phyloP scores from a whole-genome alignment of 2,113 vertebrate genomes.

The Oncorhynchus clarkii region DNA sequence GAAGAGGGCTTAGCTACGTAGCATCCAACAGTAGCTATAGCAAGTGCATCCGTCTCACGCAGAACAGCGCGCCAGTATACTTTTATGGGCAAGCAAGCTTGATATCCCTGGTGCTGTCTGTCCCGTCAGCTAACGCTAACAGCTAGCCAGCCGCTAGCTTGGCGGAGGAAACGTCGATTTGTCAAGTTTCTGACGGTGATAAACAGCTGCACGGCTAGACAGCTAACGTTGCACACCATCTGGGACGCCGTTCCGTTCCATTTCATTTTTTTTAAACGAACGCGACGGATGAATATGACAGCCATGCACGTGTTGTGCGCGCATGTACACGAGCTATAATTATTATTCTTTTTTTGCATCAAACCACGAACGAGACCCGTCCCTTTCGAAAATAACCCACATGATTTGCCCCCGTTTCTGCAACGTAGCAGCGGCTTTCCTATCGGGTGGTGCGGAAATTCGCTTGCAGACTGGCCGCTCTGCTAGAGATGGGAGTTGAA shows the following conservation, averaged over 20 bases:
- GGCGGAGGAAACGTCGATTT: conserved; percentile 39
- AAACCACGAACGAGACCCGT: neutral
- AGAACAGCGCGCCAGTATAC: conserved; percentile 11
- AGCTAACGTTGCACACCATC: neutral
- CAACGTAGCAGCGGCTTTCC: neutral
- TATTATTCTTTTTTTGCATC: neutral
- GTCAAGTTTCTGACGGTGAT: conserved; percentile 9
- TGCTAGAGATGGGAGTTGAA: neutral
- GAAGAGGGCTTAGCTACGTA: too few species aligned
- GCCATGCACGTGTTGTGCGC: neutral
- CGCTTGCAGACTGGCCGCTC: neutral
- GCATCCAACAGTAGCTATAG: neutral
- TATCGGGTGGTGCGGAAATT: neutral
- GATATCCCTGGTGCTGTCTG: conserved; percentile 25
- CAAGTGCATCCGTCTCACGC: neutral
- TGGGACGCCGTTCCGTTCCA: neutral
- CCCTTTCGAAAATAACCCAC: neutral
- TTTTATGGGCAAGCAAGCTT: conserved; percentile 42
- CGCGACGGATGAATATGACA: neutral
- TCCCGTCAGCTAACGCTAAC: conserved; percentile 60
- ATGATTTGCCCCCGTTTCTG: neutral
- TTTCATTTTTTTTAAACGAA: neutral
- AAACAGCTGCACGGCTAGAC: neutral
- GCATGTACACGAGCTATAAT: neutral
- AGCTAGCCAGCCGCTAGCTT: conserved; percentile 39